phyloP scores from a whole-genome alignment of 2,113 vertebrate species.

The Eolophus roseicapilla region DNA sequence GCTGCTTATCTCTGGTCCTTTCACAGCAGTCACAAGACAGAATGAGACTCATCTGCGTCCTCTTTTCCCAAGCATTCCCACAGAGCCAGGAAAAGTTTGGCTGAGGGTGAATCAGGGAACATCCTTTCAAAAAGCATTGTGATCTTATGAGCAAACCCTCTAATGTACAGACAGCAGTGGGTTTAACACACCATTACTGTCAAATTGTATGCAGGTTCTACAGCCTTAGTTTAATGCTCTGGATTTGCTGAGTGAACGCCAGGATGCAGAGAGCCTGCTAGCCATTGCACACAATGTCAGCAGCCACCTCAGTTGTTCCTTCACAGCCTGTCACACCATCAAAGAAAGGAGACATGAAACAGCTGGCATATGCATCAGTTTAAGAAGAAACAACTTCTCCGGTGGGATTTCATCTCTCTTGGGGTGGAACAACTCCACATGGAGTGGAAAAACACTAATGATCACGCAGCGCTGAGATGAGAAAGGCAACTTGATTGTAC shows the following conservation, averaged over 20 bases:
- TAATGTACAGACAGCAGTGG: background rate
- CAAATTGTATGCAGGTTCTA: background rate
- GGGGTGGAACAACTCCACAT: background rate
- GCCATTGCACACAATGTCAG: conserved; percentile 17
- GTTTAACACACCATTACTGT: background rate
- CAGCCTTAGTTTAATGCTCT: background rate
- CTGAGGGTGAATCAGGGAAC: background rate
- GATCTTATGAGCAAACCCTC: background rate
- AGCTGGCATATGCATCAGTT: background rate
- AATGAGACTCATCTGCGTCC: background rate
- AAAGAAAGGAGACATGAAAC: background rate
- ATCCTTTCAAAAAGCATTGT: background rate
- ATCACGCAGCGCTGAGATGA: background rate
- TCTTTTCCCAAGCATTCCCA: background rate
- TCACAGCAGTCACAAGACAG: background rate
- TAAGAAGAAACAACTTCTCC: background rate
- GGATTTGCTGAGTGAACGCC: background rate
- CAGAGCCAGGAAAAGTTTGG: background rate
- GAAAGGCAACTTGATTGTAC: background rate
- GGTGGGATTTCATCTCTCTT: conserved; percentile 26
- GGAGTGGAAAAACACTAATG: background rate
- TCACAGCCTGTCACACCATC: background rate
- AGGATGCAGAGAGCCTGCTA: background rate
- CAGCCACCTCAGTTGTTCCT: background rate
- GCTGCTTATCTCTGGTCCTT: background rate